Evolutionary conservation across 2,113 vertebrate species (phyloP).

Genomic region (Cryptomyrus ogoouensis): DNA sequence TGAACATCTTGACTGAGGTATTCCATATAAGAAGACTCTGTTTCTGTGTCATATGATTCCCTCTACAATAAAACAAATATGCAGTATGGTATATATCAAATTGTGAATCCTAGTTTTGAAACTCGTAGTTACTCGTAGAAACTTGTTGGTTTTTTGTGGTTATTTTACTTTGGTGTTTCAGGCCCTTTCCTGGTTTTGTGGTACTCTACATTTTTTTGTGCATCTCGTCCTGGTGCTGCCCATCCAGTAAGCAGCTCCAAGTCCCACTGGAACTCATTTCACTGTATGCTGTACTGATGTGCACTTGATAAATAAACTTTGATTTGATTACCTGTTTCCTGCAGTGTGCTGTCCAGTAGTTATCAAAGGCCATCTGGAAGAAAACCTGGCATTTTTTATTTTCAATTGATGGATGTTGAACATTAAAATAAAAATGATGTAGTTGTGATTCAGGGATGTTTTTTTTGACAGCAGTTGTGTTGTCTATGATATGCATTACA

Average conservation of each 20-base stretch:
- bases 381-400: background rate
- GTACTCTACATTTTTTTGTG: background rate
- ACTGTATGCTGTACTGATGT: background rate
- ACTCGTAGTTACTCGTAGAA: background rate
- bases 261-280: background rate
- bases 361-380: background rate
- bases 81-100: background rate
- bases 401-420: background rate
- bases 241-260: background rate
- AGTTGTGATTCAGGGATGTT: background rate
- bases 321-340: background rate
- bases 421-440: background rate
- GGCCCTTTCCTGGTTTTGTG: background rate
- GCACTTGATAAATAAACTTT: background rate
- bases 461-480: background rate
- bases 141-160: background rate
- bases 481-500: background rate
- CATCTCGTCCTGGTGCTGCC: background rate
- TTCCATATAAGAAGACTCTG: background rate
- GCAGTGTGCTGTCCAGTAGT: background rate
- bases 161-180: background rate
- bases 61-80: background rate
- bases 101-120: background rate
- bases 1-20: background rate
- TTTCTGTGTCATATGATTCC: background rate